phyloP scores from a whole-genome alignment of 2,888 invertebrate genomes.

The Nasonovia ribisnigri region DNA sequence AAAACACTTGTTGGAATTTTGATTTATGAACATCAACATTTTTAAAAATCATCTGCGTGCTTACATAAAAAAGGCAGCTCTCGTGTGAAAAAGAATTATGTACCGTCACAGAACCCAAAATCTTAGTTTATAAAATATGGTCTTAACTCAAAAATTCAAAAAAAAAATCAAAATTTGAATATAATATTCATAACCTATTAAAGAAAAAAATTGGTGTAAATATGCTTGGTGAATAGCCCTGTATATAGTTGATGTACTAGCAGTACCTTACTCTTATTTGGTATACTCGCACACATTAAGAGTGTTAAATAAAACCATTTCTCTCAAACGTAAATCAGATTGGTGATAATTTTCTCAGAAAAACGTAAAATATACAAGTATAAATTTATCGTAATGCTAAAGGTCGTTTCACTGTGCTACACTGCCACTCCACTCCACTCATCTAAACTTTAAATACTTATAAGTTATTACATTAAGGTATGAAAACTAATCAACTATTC shows the following conservation, averaged over 20 bases:
- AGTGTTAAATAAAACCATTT: not conserved
- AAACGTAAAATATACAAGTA: not conserved
- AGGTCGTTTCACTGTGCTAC: not conserved
- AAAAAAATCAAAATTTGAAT: not conserved
- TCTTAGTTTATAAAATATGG: not conserved
- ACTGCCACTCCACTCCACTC: not conserved
- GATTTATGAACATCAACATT: not conserved
- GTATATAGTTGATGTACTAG: not conserved
- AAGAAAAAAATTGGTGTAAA: not conserved
- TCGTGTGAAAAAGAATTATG: not conserved
- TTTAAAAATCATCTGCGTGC: not conserved
- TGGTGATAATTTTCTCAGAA: not conserved
- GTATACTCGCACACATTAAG: not conserved
- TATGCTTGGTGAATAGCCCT: not conserved
- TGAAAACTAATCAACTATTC: not conserved
- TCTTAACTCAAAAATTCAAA: not conserved
- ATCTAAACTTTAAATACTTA: not conserved
- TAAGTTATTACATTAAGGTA: not conserved
- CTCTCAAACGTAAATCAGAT: not conserved
- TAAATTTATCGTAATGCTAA: not conserved
- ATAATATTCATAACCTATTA: not conserved
- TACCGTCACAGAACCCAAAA: not conserved
- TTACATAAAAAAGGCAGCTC: not conserved
- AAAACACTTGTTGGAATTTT: not conserved
- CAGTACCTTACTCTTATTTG: not conserved